Percentiles rank a stretch among this genome's conserved stretches.
phyloP scores from a whole-genome alignment of 2,113 vertebrate genomes.

The Rhodinocichla rosea region DNA sequence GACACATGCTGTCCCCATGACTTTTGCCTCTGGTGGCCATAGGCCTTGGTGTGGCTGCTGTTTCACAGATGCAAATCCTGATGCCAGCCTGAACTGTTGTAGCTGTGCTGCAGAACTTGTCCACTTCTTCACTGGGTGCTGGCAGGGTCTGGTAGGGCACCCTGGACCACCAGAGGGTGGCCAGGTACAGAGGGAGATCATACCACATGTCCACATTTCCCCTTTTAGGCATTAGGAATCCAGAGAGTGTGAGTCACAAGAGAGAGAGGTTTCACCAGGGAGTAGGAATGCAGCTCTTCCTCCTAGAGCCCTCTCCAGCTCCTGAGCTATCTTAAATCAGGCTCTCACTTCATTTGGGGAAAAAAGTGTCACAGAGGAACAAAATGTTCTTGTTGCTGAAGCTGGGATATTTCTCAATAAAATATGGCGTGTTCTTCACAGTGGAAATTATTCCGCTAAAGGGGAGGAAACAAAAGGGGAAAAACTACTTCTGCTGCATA shows the following conservation, averaged over 20 bases:
- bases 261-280: neutral
- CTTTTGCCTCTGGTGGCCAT: neutral
- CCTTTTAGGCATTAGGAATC: neutral
- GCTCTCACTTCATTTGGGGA: neutral
- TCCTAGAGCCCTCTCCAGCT: neutral
- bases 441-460: slow-evolving; percentile 6
- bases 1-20: neutral
- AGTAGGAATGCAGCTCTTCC: neutral
- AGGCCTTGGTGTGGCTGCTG: neutral
- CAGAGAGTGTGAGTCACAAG: rapidly evolving
- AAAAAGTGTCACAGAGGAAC: neutral
- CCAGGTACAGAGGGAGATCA: neutral
- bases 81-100: neutral
- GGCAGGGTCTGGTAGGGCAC: neutral
- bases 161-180: neutral
- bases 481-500: slow-evolving; percentile 21
- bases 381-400: neutral
- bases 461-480: neutral
- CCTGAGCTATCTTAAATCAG: neutral
- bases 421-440: neutral
- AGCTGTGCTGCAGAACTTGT: neutral
- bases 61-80: neutral
- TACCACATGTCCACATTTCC: neutral
- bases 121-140: neutral
- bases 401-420: neutral